These are phyloP conservation scores for Xanthorhoe spadicearia DNA, from an alignment of 2,888 invertebrate species.

Conservation along the genomic window DNA sequence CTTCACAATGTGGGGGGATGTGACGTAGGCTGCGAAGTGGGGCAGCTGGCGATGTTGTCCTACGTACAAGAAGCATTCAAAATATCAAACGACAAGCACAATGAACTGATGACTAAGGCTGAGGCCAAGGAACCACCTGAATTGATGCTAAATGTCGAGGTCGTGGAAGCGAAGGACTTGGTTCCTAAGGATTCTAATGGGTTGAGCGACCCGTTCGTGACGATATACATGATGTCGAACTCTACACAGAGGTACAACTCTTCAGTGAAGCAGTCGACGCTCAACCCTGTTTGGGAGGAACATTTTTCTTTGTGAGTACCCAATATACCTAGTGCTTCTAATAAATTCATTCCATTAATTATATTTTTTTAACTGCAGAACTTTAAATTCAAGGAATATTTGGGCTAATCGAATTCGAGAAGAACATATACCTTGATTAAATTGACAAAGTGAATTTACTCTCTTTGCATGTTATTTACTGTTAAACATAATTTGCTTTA, in stretches of 20 bases:
- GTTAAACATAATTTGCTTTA: not conserved
- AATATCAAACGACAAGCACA: constrained; percentile 90
- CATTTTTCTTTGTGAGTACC: constrained; percentile 97
- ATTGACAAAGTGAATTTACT: not conserved
- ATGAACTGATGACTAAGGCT: constrained; percentile 88
- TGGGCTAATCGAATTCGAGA: not conserved
- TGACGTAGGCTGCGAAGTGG: constrained; percentile 89
- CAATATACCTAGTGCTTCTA: no score
- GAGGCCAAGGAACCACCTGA: constrained; percentile 93
- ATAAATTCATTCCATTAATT: no score
- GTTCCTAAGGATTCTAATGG: constrained; percentile 95
- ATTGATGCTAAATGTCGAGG: constrained; percentile 92
- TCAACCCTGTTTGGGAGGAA: constrained; percentile 98
- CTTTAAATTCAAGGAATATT: no score
- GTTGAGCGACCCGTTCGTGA: constrained; percentile 98
- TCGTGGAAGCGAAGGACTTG: constrained; percentile 94
- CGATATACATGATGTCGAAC: constrained; percentile 92
- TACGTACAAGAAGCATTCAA: constrained; percentile 92
- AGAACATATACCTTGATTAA: not conserved
- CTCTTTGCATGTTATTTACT: not conserved
- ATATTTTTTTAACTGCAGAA: no score
- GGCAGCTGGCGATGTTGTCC: constrained; percentile 87
- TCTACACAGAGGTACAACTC: constrained; percentile 93
- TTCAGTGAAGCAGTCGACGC: constrained; percentile 94
- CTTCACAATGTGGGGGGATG: constrained; percentile 94